These are phyloP conservation scores for Macrostomum lignano DNA, from an alignment of 1,140 invertebrate species.

Conservation along the genomic window DNA sequence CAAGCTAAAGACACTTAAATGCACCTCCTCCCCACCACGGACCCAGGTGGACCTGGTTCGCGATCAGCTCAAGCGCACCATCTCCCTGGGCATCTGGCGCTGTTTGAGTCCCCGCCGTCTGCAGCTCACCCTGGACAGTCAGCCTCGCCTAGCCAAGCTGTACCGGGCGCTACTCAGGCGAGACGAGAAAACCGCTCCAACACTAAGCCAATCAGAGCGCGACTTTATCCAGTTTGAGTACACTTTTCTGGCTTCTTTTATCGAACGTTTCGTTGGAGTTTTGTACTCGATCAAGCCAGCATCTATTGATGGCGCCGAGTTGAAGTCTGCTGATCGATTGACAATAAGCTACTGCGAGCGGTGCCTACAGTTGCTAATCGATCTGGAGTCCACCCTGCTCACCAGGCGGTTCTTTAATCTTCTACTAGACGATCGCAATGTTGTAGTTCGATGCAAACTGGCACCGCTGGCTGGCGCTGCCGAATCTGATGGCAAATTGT, in stretches of 20 bases:
- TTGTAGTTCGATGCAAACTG: slow-evolving; percentile 44
- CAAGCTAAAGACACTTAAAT: too few species aligned
- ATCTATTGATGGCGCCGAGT: slow-evolving; percentile 32
- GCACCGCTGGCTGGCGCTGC: neutral
- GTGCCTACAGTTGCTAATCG: slow-evolving; percentile 77
- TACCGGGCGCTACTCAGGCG: neutral
- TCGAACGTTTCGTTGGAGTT: slow-evolving; percentile 4
- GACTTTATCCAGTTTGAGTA: slow-evolving; percentile 2
- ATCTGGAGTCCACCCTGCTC: slow-evolving; percentile 68
- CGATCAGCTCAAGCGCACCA: too few species aligned
- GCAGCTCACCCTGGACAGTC: too few species aligned
- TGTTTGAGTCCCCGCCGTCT: too few species aligned
- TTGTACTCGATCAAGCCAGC: slow-evolving; percentile 17
- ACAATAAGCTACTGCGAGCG: slow-evolving; percentile 81
- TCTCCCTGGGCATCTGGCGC: too few species aligned
- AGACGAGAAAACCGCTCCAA: neutral
- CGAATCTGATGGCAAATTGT: neutral
- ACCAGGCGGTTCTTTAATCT: slow-evolving; percentile 85
- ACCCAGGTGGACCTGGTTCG: too few species aligned
- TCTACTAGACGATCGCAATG: slow-evolving; percentile 67
- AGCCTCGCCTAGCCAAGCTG: too few species aligned
- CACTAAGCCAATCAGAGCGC: neutral
- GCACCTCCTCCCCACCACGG: too few species aligned
- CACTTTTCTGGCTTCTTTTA: neutral
- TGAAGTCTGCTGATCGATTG: too few species aligned